These are phyloP conservation scores for Thumatha senex DNA, from an alignment of 2,888 invertebrate genomes.

Conservation along the genomic window DNA sequence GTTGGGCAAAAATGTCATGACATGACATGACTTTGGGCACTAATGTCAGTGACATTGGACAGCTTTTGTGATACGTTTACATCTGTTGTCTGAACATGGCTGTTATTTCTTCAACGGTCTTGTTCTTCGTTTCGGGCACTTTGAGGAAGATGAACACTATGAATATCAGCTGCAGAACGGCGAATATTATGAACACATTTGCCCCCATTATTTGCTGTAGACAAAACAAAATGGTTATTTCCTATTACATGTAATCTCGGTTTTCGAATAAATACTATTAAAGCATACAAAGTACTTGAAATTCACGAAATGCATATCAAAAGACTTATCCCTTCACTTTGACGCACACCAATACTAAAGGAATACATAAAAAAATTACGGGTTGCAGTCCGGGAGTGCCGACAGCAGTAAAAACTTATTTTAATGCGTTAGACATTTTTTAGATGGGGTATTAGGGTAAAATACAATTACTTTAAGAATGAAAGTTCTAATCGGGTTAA, in stretches of 20 bases:
- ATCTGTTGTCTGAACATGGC: conserved; percentile 89
- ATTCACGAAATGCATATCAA: no score
- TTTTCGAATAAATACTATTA: no score
- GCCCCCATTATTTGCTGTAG: conserved; percentile 83
- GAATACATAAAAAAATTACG: no score
- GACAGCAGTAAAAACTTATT: no score
- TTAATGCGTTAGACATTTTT: no score
- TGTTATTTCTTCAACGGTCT: conserved; percentile 92
- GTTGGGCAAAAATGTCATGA: not conserved
- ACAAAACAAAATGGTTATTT: conserved; percentile 10
- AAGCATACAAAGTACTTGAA: no score
- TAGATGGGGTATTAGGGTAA: no score
- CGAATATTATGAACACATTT: conserved; percentile 92
- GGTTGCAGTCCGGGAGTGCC: no score
- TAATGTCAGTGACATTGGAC: not conserved
- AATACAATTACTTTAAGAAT: no score
- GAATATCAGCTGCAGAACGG: conserved; percentile 87
- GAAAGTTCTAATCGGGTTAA: no score
- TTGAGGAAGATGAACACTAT: conserved; percentile 91
- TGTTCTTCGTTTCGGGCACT: conserved; percentile 96
- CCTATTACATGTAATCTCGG: not conserved
- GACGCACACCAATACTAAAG: no score
- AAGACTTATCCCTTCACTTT: no score
- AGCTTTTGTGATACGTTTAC: conserved; percentile 29
- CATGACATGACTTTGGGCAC: not conserved